A percentile compares a stretch with the other conserved stretches of the same genome.
phyloP scores from a whole-genome alignment of 1,140 invertebrate genomes.

The Nasonia vitripennis region DNA sequence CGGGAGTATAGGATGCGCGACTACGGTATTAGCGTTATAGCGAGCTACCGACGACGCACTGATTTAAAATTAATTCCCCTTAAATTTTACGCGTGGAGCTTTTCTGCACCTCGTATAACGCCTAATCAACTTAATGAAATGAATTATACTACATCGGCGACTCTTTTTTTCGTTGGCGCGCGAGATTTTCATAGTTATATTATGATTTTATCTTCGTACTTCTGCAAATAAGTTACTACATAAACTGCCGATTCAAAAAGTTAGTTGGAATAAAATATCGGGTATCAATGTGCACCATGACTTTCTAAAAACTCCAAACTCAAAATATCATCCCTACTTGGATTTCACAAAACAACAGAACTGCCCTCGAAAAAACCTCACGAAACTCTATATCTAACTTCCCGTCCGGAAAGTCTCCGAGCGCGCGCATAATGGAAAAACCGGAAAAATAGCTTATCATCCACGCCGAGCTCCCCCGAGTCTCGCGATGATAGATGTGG shows the following conservation, averaged over 20 bases:
- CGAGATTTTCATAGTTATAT: too few relatives aligned
- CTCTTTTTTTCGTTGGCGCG: background rate
- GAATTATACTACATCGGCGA: background rate
- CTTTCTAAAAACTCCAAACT: background rate
- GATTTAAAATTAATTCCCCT: slow-evolving; percentile 27
- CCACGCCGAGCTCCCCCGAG: background rate
- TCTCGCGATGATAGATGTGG: background rate
- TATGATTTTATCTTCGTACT: too few relatives aligned
- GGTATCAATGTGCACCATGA: too few relatives aligned
- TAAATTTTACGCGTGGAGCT: background rate
- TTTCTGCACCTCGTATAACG: background rate
- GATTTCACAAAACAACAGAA: background rate
- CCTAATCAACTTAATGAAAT: background rate
- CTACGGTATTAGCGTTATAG: background rate
- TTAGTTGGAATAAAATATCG: too few relatives aligned
- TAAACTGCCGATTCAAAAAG: too few relatives aligned
- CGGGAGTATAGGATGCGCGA: background rate
- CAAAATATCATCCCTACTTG: background rate
- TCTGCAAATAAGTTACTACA: too few relatives aligned
- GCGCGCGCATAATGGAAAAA: background rate
- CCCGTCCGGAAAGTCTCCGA: background rate
- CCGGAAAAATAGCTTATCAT: slow-evolving; percentile 10
- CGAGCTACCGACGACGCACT: background rate
- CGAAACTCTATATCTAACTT: background rate
- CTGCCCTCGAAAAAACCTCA: background rate